A percentile compares a stretch with the other conserved stretches of the same genome.
Conservation (phyloP, 1,140 invertebrate genomes). For the Drosophila quadrilineata region DNA sequence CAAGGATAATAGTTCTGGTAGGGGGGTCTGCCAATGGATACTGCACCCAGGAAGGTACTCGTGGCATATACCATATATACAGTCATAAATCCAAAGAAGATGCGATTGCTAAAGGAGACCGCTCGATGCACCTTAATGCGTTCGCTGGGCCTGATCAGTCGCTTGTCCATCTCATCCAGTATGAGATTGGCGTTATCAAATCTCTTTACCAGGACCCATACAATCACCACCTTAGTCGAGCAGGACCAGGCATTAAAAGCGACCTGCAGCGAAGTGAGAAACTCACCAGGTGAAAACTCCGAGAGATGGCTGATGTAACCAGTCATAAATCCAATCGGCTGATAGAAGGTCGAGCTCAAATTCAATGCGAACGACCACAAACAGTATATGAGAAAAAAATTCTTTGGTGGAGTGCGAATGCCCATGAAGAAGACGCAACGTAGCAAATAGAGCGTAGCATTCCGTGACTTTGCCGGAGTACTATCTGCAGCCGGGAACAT, state of each 20-base stretch:
- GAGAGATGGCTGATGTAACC: constrained; percentile 51
- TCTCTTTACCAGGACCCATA: constrained; percentile 47
- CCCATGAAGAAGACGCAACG: constrained; percentile 60
- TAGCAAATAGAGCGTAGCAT: constrained; percentile 53
- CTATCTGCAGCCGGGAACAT: constrained; percentile 33
- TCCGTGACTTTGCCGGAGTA: constrained; percentile 30
- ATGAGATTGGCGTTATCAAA: constrained; percentile 51
- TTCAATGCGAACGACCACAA: constrained; percentile 56
- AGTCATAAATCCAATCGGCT: constrained; percentile 57
- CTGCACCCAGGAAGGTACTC: constrained; percentile 53
- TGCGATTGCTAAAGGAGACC: constrained; percentile 48
- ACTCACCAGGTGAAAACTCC: constrained; percentile 59
- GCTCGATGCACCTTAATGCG: constrained; percentile 35
- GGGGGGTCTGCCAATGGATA: constrained; percentile 37
- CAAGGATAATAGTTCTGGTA: constrained; percentile 65
- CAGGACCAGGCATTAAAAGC: constrained; percentile 64
- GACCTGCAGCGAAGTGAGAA: constrained; percentile 62
- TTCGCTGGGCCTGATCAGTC: constrained; percentile 25
- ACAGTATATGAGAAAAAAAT: constrained; percentile 42
- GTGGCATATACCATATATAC: constrained; percentile 61
- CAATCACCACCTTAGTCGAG: constrained; percentile 57
- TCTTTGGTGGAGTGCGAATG: constrained; percentile 41
- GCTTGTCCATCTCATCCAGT: constrained; percentile 56
- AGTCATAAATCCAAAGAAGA: constrained; percentile 59
- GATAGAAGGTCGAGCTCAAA: constrained; percentile 56